Evolutionary conservation across 2,797 vertebrate genomes (phyloP).

Genomic region (Anguilla obscura): DNA sequence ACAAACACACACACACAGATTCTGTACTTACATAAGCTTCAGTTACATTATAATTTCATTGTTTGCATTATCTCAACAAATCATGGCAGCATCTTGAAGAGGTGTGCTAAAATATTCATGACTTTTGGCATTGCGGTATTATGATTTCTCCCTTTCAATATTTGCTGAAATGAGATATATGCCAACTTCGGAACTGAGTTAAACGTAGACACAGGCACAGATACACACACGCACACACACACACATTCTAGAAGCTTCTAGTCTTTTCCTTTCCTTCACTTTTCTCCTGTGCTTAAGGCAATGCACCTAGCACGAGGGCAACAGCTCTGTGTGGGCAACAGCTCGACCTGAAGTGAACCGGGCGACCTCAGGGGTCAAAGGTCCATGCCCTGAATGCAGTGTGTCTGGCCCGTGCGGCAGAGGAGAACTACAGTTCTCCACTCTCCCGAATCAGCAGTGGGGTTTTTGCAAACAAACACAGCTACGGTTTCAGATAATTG

Average conservation of each 20-base stretch:
- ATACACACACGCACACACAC: neutral
- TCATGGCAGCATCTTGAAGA: neutral
- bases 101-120: neutral
- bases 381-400: neutral
- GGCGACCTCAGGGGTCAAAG: neutral
- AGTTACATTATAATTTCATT: neutral
- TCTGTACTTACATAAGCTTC: neutral
- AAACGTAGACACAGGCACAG: neutral
- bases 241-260: neutral
- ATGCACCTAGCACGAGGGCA: neutral
- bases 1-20: neutral
- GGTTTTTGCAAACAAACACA: neutral
- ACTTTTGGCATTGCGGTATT: neutral
- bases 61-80: neutral
- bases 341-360: neutral
- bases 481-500: neutral
- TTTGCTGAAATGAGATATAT: slow-evolving; percentile 1
- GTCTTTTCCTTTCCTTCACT: neutral
- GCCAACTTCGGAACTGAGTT: neutral
- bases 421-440: neutral
- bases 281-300: neutral
- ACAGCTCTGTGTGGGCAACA: neutral
- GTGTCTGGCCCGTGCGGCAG: neutral
- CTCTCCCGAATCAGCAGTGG: neutral
- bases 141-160: neutral